Conservation (phyloP, 2,113 vertebrate genomes). For the Gobio gobio region DNA sequence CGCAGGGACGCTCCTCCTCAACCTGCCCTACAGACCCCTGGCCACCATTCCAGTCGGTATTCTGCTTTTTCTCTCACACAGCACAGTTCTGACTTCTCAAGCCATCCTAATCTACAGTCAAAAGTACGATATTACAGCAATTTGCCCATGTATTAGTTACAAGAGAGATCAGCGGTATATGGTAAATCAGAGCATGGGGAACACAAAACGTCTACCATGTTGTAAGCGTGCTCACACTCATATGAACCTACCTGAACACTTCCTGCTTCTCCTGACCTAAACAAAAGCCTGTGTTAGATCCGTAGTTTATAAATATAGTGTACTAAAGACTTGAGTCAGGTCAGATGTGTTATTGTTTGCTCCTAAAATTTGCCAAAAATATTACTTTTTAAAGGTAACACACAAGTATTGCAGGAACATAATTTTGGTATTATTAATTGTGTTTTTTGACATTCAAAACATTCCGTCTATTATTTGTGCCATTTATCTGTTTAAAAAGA, state of each 20-base stretch:
- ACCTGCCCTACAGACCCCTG: constrained; percentile 50
- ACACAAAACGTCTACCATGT: not conserved
- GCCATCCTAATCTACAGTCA: constrained; percentile 36
- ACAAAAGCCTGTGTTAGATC: constrained; percentile 27
- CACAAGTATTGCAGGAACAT: not conserved
- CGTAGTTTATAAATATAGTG: not conserved
- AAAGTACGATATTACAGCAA: not conserved
- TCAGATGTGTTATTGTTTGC: constrained; percentile 12
- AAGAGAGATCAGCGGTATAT: not conserved
- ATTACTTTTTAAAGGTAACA: not conserved
- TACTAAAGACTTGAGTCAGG: constrained; percentile 19
- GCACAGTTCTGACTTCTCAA: constrained; percentile 46
- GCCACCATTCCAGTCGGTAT: constrained; percentile 53
- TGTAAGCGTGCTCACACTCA: not conserved
- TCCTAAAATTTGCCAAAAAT: constrained; percentile 11
- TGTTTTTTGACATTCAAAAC: constrained; percentile 42
- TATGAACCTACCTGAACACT: not conserved
- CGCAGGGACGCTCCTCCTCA: not conserved
- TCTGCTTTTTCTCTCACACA: constrained; percentile 59
- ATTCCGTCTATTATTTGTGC: constrained; percentile 47
- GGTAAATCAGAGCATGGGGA: not conserved
- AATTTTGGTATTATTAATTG: constrained; percentile 10
- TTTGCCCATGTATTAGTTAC: constrained; percentile 25
- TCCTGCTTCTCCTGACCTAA: not conserved
- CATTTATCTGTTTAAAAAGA: constrained; percentile 31